phyloP scores from a whole-genome alignment of 1,140 invertebrate genomes.

The Nilaparvata lugens region DNA sequence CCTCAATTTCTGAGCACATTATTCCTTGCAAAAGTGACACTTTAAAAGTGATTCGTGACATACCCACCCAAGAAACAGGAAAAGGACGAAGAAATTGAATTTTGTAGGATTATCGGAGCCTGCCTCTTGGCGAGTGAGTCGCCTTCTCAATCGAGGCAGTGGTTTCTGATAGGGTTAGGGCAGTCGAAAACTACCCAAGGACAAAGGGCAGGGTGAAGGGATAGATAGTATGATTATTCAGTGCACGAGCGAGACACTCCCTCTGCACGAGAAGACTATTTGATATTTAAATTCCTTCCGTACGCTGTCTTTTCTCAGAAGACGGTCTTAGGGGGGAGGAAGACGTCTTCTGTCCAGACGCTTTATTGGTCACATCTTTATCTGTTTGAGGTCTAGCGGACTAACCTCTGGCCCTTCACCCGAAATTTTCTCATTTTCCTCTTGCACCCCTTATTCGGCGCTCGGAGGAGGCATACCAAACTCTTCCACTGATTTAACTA shows the following conservation, averaged over 20 bases:
- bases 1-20: no score
- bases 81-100: no score
- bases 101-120: no score
- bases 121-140: no score
- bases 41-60: no score
- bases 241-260: not conserved
- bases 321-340: not conserved
- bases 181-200: no score
- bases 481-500: not conserved
- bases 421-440: no score
- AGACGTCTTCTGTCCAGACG: not conserved
- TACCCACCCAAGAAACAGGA: no score
- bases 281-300: slow-evolving; percentile 1
- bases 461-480: not conserved
- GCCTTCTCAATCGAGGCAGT: no score
- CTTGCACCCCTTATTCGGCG: not conserved
- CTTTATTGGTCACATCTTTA: slow-evolving; percentile 6
- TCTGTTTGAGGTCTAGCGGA: not conserved
- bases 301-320: not conserved
- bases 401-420: not conserved
- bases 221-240: not conserved
- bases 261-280: not conserved
- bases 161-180: no score
- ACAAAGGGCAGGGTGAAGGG: no score
- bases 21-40: no score